A percentile compares a stretch with the other conserved stretches of the same genome.
Conservation (phyloP, 2,113 vertebrate genomes). For the Megalops atlanticus region DNA sequence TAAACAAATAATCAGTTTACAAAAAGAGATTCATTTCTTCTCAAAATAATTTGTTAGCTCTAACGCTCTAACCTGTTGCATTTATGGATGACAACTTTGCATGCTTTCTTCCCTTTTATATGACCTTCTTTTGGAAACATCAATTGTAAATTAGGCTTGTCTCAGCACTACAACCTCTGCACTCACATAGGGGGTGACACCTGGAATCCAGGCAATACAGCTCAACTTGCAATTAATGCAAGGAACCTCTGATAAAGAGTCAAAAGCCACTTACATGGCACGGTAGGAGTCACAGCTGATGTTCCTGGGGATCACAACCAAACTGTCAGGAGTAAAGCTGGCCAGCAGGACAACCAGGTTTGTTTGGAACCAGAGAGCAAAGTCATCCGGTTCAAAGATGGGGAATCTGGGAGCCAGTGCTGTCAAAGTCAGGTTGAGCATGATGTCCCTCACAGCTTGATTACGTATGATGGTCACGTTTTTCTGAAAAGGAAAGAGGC, state of each 20-base stretch:
- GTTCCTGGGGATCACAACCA: slow-evolving; percentile 47
- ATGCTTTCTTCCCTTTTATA: too few relatives aligned
- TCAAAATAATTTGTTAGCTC: too few relatives aligned
- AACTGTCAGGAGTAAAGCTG: slow-evolving; percentile 21
- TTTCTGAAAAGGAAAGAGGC: not conserved
- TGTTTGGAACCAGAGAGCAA: slow-evolving; percentile 47
- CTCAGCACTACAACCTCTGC: too few relatives aligned
- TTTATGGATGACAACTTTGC: too few relatives aligned
- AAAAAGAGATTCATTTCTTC: too few relatives aligned
- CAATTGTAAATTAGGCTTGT: too few relatives aligned
- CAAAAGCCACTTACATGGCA: slow-evolving; percentile 46
- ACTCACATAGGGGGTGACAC: too few relatives aligned
- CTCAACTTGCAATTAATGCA: too few relatives aligned
- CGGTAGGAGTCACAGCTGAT: slow-evolving; percentile 47
- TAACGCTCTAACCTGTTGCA: too few relatives aligned
- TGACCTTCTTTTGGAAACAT: too few relatives aligned
- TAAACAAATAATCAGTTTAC: too few relatives aligned
- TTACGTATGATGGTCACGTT: not conserved
- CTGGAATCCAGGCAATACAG: too few relatives aligned
- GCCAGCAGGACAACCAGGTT: slow-evolving; percentile 46
- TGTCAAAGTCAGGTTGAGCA: slow-evolving; percentile 46
- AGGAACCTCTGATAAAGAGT: not conserved
- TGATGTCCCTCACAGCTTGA: not conserved
- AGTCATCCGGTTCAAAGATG: slow-evolving; percentile 41
- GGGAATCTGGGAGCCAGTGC: slow-evolving; percentile 42